Evolutionary conservation across 2,113 vertebrate species (phyloP).

Genomic region (Polypterus senegalus): DNA sequence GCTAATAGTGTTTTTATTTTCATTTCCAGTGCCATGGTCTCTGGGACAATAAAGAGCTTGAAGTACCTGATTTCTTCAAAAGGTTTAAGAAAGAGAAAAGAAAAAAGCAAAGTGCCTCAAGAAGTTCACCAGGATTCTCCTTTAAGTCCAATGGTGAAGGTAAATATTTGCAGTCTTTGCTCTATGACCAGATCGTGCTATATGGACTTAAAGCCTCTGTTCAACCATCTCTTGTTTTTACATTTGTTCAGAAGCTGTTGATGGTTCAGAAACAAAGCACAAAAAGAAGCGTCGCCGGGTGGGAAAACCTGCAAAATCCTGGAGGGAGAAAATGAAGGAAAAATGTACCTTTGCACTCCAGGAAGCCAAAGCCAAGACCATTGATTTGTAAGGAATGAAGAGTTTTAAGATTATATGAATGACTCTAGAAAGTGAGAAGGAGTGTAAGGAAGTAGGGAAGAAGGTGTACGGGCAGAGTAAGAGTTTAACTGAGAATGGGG

Average conservation of each 20-base stretch:
- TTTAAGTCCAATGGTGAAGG: constrained; percentile 15
- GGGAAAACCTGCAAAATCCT: constrained; percentile 11
- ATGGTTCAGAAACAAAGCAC: background rate
- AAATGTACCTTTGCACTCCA: constrained; percentile 40
- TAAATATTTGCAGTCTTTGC: background rate
- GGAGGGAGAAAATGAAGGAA: constrained; percentile 43
- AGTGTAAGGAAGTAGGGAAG: too few species aligned
- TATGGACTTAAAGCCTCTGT: too few species aligned
- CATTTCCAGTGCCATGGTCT: constrained; percentile 50
- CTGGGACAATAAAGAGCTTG: constrained; percentile 57
- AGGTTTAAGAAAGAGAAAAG: constrained; percentile 47
- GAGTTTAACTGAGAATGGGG: too few species aligned
- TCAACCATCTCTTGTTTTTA: too few species aligned
- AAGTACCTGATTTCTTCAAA: constrained; percentile 50
- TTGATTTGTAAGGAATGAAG: constrained; percentile 41
- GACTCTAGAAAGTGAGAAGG: too few species aligned
- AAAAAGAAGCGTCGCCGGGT: too few species aligned
- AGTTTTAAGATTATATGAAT: too few species aligned
- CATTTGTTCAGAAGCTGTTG: too few species aligned
- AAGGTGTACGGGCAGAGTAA: too few species aligned
- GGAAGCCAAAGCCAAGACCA: constrained; percentile 37
- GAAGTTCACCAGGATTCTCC: background rate
- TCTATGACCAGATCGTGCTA: too few species aligned
- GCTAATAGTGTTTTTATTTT: background rate
- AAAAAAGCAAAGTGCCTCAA: constrained; percentile 36